Percentiles rank a stretch among this genome's conserved stretches.
Conservation (phyloP, 1,140 invertebrate genomes). For the Pogonomyrmex barbatus region DNA sequence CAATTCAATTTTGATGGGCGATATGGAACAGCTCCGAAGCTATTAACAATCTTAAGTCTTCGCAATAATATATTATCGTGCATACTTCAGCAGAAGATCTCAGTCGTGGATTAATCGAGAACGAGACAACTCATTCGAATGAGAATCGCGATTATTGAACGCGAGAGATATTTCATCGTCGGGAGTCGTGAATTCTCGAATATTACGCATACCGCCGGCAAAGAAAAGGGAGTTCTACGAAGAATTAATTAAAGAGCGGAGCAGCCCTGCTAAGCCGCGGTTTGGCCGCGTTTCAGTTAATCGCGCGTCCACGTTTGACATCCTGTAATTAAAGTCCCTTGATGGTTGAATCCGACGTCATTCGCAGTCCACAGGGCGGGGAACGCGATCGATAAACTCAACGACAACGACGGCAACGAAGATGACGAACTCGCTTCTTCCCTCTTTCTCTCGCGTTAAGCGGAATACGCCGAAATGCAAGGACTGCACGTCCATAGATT, state of each 20-base stretch:
- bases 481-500: not conserved
- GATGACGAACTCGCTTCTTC: not conserved
- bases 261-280: not conserved
- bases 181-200: conserved; percentile 3
- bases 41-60: not conserved
- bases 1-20: not conserved
- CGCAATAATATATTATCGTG: not conserved
- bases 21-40: not conserved
- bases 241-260: conserved; percentile 49
- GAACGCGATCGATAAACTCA: conserved; percentile 22
- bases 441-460: not conserved
- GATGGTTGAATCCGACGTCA: conserved; percentile 11
- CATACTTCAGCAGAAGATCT: not conserved
- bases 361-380: not conserved
- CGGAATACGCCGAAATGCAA: not conserved
- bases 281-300: conserved; percentile 32
- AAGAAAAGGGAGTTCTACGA: not conserved
- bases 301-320: conserved; percentile 43
- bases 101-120: not conserved
- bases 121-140: not conserved
- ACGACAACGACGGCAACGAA: not conserved
- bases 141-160: not conserved
- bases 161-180: conserved; percentile 18
- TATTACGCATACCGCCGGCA: conserved; percentile 11
- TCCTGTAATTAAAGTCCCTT: conserved; percentile 42